Base-by-base conservation (phyloP, 2,797 vertebrate genomes). In the Pipistrellus pygmaeus region DNA sequence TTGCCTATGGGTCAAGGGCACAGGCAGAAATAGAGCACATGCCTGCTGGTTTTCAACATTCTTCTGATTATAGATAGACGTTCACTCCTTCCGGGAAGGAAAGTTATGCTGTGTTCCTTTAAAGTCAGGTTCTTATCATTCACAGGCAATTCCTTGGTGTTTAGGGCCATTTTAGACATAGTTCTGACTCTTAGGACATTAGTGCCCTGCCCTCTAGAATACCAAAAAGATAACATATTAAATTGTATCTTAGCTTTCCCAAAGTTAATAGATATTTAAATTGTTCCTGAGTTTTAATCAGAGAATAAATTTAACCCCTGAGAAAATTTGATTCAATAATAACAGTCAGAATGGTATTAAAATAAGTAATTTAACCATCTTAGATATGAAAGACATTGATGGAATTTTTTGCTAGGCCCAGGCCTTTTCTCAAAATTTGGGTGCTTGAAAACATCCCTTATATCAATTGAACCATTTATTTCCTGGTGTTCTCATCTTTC, bases 381-480 rank as follows among this genome's bases (percentile, higher is more conserved):
- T 93, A 85, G 57, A 91, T 72, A 97, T 83, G 87, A 97, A 93
- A 87, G 72, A 94, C 68, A 93, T 91, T 95, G 93, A 95, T 96
- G 87, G 68, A 9, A 95, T 51, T 95, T 95, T 97, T 78, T 83
- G 53, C 95, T 96, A 9, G 53, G 95, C 94, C 83, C 78, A 91
- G 15, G n/a, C 35, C 90, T 95, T 96, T 97, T 94, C 75, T 96
- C 71, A 96, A 96, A 96, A 96, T 95, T 88, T 92, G 93, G 95
- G 87, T 95, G 78, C 91, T 97, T 57, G 48, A 96, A 97, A 96
- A 95, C 91, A 96, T 95, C 53, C 83, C 68, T 92, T 97, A 97
- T 96, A 97, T 97, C 95, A 97, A 94, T 95, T 92, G 95, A 94
- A 48, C 87, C 91, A 96, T 96, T 97, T 95, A 97, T 95, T 96